Evolutionary conservation across 2,888 invertebrate genomes (phyloP).

Genomic region (Drosophila acutilabella): DNA sequence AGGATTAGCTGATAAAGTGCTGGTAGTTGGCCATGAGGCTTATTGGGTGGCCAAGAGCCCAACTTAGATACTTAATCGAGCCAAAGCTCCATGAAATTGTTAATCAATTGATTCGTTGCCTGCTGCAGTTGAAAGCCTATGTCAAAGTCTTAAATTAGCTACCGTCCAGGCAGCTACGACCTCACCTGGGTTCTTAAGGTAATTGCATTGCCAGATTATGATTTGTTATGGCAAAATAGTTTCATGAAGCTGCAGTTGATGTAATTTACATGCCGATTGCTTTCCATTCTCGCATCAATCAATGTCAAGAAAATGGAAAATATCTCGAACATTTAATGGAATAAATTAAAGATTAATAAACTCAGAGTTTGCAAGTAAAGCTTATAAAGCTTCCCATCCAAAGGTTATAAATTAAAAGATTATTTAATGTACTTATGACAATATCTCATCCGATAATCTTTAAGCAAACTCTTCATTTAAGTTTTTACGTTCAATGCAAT

Average conservation of each 20-base stretch:
- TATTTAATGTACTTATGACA: not conserved
- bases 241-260: constrained; percentile 27
- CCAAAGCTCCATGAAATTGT: constrained; percentile 67
- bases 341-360: constrained; percentile 42
- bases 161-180: not conserved
- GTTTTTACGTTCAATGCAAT: not conserved
- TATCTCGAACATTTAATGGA: constrained; percentile 10
- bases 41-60: not conserved
- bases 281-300: constrained; percentile 45
- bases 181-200: constrained; percentile 1
- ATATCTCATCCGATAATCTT: not conserved
- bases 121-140: constrained; percentile 19
- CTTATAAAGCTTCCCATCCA: not conserved
- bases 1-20: constrained; percentile 24
- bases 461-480: not conserved
- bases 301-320: constrained; percentile 39
- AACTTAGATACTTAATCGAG: constrained; percentile 42
- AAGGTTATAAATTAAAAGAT: no score
- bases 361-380: constrained; percentile 8
- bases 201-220: constrained; percentile 30
- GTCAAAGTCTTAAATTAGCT: constrained; percentile 20
- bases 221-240: constrained; percentile 11
- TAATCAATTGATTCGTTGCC: constrained; percentile 44
- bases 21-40: not conserved
- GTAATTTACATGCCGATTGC: constrained; percentile 3